A percentile compares a stretch with the other conserved stretches of the same genome.
Evolutionary conservation across 2,113 vertebrate genomes (phyloP).

Genomic region (Mola mola): DNA sequence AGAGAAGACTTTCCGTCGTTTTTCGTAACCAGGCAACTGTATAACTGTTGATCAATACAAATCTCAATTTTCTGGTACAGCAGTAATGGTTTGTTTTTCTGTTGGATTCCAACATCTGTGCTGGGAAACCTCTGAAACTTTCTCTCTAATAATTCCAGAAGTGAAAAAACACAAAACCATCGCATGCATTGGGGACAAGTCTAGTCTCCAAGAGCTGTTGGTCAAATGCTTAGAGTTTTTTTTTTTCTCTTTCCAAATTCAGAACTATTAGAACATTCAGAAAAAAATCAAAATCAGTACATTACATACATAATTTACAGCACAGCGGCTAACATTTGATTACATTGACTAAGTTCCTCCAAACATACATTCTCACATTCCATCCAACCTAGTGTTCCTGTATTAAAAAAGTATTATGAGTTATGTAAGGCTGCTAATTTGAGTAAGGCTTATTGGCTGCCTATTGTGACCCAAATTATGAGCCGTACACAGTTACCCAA

Average conservation of each 20-base stretch:
- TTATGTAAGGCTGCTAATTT: conserved; percentile 49
- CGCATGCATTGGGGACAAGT: conserved; percentile 57
- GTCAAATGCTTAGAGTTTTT: background rate
- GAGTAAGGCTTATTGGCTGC: conserved; percentile 41
- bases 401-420: conserved; percentile 32
- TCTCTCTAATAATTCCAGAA: conserved; percentile 73
- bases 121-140: conserved; percentile 45
- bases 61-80: conserved; percentile 1
- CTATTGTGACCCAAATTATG: conserved; percentile 35
- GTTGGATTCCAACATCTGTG: conserved; percentile 29
- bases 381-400: conserved; percentile 4
- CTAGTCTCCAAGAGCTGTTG: conserved; percentile 26
- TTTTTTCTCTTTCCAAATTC: background rate
- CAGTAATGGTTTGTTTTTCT: conserved; percentile 21
- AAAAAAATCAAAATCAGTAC: no score
- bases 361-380: conserved; percentile 17
- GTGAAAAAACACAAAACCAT: conserved; percentile 71
- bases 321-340: no score
- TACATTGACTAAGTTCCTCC: no score
- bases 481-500: conserved; percentile 32
- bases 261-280: background rate
- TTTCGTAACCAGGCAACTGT: conserved; percentile 28
- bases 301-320: no score
- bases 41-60: conserved; percentile 13
- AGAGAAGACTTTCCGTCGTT: background rate